Evolutionary conservation across 2,113 vertebrate genomes (phyloP).

Genomic region (Anthoscopus minutus): DNA sequence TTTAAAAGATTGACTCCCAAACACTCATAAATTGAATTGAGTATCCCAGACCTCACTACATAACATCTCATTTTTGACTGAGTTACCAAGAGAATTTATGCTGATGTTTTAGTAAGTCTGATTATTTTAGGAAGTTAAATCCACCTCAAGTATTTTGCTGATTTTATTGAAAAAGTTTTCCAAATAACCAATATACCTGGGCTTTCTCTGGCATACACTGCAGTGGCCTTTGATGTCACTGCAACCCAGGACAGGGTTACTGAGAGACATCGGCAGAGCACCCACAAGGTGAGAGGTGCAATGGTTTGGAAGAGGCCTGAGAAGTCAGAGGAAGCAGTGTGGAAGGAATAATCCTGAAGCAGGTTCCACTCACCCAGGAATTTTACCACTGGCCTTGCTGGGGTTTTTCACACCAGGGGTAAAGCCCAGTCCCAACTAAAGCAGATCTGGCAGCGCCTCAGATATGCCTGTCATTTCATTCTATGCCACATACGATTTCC

Average conservation of each 20-base stretch:
- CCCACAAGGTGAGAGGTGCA: fast-evolving
- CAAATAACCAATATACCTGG: not conserved
- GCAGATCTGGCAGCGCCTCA: not conserved
- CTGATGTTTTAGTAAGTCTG: not conserved
- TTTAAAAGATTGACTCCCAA: not conserved
- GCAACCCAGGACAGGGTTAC: not conserved
- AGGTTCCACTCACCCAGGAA: not conserved
- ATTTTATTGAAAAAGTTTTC: not conserved
- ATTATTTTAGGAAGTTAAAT: not conserved
- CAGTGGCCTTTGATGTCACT: not conserved
- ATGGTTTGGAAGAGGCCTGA: not conserved
- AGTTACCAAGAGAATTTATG: not conserved
- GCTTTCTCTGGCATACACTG: not conserved
- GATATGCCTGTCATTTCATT: not conserved
- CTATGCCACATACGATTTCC: not conserved
- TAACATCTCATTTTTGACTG: not conserved
- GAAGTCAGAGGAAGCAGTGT: not conserved
- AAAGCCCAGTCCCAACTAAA: not conserved
- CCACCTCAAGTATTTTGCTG: not conserved
- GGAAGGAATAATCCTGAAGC: not conserved
- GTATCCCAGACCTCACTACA: not conserved
- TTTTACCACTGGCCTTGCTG: not conserved
- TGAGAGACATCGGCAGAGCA: not conserved
- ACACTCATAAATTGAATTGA: not conserved
- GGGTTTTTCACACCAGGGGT: not conserved